Base-by-base conservation (phyloP, 2,888 invertebrate genomes). In the Yponomeuta sedellus region DNA sequence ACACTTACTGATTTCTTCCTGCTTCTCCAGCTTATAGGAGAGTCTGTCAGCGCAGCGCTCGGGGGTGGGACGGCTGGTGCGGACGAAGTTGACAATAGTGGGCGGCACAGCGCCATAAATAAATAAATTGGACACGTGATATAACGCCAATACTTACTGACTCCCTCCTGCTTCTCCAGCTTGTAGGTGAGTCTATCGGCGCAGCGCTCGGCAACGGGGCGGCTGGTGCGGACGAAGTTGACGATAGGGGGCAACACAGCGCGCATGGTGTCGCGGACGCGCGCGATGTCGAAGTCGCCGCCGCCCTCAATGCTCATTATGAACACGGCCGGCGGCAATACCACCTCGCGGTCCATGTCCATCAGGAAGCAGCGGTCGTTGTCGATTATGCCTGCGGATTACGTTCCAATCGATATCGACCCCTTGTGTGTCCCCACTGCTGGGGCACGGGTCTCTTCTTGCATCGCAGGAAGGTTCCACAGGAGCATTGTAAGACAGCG, bases 291-390 rank as follows among this genome's bases (percentile, higher is more conserved):
- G 63, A 97, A 96, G 76, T 95, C 93, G 19, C 96, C 93, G 90
- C 97, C 98, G 72, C 93, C 93, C 80, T 96, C 93, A 75, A 95
- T 95, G 72, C 93, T 94, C 64, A 77, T 56, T 72, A 81, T 72
- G 68, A 88, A 76, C 72, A 75, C 68, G 56, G 73, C 75, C 4
- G 98, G 98, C 58, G 95, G 94, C 76, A 96, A 86, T 69, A 97
- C 95, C 67, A 93, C 88, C 44, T 92, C 92, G 40, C 95, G 93
- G 87, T 98, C 96, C 78, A 98, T 88, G 0, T 96, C 95, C 96
- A 98, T 97, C 20, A 97, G 93, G 88, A 98, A 99, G 90, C 99
- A 99, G 39, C 96, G 94, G 68, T 94, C 94, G 19, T 93, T 86
- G 85, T 97, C 97, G 68, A 97, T 94, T 69, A 97, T 97, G 25